Percentiles rank a stretch among this genome's conserved stretches.
Evolutionary conservation across 2,113 vertebrate genomes (phyloP).

Genomic region (Trogon melanurus): DNA sequence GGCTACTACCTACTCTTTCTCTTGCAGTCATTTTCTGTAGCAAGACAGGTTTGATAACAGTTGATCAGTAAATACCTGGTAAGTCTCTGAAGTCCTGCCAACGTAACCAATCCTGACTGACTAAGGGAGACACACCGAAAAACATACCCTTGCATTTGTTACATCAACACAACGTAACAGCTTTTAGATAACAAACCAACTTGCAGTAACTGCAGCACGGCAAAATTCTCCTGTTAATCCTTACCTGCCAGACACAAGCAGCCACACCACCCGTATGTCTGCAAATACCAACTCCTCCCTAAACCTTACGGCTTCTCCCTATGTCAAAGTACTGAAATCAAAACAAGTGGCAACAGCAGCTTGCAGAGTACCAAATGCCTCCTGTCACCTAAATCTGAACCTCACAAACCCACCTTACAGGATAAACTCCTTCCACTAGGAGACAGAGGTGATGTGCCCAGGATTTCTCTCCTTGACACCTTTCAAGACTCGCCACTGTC

Average conservation of each 20-base stretch:
- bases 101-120: background rate
- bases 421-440: too few species aligned
- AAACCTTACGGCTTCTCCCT: background rate
- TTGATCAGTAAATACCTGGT: background rate
- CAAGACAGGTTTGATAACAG: background rate
- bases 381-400: rapidly evolving
- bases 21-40: background rate
- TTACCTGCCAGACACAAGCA: background rate
- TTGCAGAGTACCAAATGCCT: background rate
- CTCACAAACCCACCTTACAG: background rate
- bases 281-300: background rate
- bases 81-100: background rate
- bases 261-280: background rate
- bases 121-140: background rate
- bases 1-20: background rate
- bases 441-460: background rate
- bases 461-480: background rate
- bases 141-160: background rate
- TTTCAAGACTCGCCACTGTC: background rate
- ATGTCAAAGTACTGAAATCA: background rate
- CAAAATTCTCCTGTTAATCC: background rate
- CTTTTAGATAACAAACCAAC: background rate
- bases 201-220: background rate
- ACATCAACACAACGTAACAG: background rate
- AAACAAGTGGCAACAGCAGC: background rate